Evolutionary conservation across 2,797 vertebrate species (phyloP).

Genomic region (Esox masquinongy): DNA sequence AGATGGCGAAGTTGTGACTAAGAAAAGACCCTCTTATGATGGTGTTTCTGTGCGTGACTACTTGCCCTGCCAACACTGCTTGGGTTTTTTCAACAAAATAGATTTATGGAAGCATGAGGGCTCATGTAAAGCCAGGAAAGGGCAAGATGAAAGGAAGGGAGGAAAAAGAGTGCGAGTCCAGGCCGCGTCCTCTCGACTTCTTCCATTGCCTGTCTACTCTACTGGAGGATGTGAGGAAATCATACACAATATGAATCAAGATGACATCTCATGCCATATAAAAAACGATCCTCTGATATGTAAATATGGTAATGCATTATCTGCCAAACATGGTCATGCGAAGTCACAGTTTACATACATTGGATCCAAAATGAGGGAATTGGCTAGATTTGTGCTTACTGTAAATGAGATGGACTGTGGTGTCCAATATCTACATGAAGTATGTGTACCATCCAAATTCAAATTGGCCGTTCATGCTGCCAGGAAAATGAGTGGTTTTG

Average conservation of each 20-base stretch:
- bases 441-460: constrained; percentile 68
- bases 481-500: constrained; percentile 67
- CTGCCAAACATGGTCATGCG: constrained; percentile 64
- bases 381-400: constrained; percentile 68
- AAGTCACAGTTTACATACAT: constrained; percentile 74
- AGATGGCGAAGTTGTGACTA: constrained; percentile 55
- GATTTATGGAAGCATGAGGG: constrained; percentile 71
- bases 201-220: constrained; percentile 61
- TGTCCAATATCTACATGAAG: constrained; percentile 68
- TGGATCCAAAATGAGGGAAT: constrained; percentile 73
- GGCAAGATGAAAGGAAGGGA: constrained; percentile 48
- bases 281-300: constrained; percentile 71
- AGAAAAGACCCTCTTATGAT: constrained; percentile 53
- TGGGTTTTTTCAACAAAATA: constrained; percentile 68
- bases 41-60: constrained; percentile 62
- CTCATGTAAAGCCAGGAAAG: constrained; percentile 62
- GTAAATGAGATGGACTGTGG: constrained; percentile 64
- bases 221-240: constrained; percentile 70
- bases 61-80: constrained; percentile 70
- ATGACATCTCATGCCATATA: constrained; percentile 65
- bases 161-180: constrained; percentile 30
- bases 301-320: constrained; percentile 68
- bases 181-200: constrained; percentile 44
- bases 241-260: constrained; percentile 72
- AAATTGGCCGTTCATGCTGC: constrained; percentile 68